Evolutionary conservation across 2,797 vertebrate species (phyloP).

Genomic region (Pseudomugil gertrudae): DNA sequence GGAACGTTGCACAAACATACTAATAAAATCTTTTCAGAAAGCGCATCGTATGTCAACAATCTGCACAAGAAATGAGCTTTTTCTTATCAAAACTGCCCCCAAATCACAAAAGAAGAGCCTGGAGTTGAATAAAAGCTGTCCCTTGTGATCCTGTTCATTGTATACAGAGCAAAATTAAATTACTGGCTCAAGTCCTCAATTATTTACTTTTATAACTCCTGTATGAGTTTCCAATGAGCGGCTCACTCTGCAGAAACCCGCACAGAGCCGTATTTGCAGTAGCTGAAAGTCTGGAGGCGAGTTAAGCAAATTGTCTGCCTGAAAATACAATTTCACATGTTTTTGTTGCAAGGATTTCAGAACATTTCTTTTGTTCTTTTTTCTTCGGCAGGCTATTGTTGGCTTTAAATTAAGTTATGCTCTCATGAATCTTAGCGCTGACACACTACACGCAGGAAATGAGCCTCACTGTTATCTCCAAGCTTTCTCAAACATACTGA

Average conservation of each 20-base stretch:
- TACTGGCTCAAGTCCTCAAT: not conserved
- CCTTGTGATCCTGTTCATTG: not conserved
- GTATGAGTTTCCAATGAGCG: not conserved
- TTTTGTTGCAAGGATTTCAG: not conserved
- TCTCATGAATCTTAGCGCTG: not conserved
- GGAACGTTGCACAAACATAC: not conserved
- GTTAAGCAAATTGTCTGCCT: not conserved
- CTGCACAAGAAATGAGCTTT: conserved; percentile 24
- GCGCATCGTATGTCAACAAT: conserved; percentile 39
- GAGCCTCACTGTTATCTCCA: not conserved
- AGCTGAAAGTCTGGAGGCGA: not conserved
- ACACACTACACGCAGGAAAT: not conserved
- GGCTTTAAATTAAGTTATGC: not conserved
- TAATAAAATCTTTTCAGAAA: conserved; percentile 16
- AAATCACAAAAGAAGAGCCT: conserved; percentile 25
- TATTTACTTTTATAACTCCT: not conserved
- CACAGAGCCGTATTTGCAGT: not conserved
- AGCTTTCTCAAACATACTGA: not conserved
- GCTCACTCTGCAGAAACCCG: conserved; percentile 4
- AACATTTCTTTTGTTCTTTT: not conserved
- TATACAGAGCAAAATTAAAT: not conserved
- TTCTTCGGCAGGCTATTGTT: not conserved
- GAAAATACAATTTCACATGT: not conserved
- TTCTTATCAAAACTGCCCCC: conserved; percentile 33
- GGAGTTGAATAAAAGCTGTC: not conserved